Base-by-base conservation (phyloP, 2,797 vertebrate genomes). In the Manis pentadactyla region DNA sequence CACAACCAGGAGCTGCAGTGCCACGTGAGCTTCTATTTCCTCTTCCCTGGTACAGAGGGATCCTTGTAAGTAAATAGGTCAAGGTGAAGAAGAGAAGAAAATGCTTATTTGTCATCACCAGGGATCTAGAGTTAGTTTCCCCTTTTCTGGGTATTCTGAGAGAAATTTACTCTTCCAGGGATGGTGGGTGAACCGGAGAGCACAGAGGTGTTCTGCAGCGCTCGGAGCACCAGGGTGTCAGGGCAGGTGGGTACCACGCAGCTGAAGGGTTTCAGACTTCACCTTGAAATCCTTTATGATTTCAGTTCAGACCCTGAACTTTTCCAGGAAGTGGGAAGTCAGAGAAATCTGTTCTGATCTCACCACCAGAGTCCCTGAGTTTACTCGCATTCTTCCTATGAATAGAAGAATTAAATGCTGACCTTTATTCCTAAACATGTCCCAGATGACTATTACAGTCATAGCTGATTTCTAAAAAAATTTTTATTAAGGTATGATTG, bases 311-410 rank as follows among this genome's bases (percentile, higher is more conserved):
- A 46, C n/a, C 51, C 39, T 14, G n/a, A 21, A 15, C 18, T 92
- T 94, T 88, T 61, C 21, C 46, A 87, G n/a, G 42, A 78, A 51
- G 29, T 27, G 31, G 55, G 42, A 57, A 79, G n/a, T 27, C 37
- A 74, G 59, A 74, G 34, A 75, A 96, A 71, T 93, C 49, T 21
- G 13, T 55, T 92, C 46, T 27, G 37, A 75, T 66, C 23, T 55
- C 21, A 87, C 49, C 7, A 63, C 15, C 15, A 34, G 78, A 66
- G 57, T 61, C 29, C 12, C 39, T 39, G 75, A 31, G 10, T 73
- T 92, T 69, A 55, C 51, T 71, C 31, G 49, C 13, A 29, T 91
- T 68, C n/a, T 83, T 84, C 12, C 49, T 25, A 51, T 34, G 14
- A 39, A 61, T 63, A 96, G 55, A 74, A 92, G 73, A 34, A 39